These are phyloP conservation scores for Drosophila pectinifera DNA, from an alignment of 1,140 invertebrate species.

Conservation along the genomic window DNA sequence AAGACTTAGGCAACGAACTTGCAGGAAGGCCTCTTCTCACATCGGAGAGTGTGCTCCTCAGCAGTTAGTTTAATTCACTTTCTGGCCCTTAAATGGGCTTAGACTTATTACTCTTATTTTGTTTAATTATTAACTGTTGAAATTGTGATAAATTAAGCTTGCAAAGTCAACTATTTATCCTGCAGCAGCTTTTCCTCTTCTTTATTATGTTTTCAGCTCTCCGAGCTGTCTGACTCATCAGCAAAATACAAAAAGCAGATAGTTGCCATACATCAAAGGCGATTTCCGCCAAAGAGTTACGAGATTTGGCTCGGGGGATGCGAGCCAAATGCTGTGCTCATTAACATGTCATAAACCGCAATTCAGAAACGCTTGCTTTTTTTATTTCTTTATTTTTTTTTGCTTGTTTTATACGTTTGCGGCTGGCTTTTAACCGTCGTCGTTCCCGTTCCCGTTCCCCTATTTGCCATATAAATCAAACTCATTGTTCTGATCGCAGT, in stretches of 20 bases:
- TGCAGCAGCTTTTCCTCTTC: neutral
- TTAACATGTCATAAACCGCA: conserved; percentile 83
- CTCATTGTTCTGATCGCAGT: conserved; percentile 59
- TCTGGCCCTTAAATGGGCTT: conserved; percentile 11
- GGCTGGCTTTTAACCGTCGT: conserved; percentile 26
- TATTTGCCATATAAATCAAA: conserved; percentile 58
- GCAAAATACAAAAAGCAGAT: conserved; percentile 21
- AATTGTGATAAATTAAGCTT: neutral
- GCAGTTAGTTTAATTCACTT: conserved; percentile 22
- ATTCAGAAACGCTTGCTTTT: conserved; percentile 41
- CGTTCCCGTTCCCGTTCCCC: conserved; percentile 7
- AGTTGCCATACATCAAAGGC: conserved; percentile 44
- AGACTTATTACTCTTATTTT: conserved; percentile 10
- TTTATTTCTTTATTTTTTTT: conserved; percentile 11
- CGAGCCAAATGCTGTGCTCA: conserved; percentile 61
- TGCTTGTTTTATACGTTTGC: conserved; percentile 9
- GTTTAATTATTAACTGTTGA: conserved; percentile 8
- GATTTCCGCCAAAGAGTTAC: conserved; percentile 34
- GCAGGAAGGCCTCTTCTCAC: conserved; percentile 6
- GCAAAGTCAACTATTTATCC: too few relatives aligned
- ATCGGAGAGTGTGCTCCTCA: neutral
- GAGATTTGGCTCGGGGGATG: conserved; percentile 26
- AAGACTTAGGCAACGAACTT: conserved; percentile 82
- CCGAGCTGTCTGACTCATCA: conserved; percentile 27
- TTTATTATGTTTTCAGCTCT: conserved; percentile 8